These are phyloP conservation scores for Anhinga rufa DNA, from an alignment of 2,113 vertebrate genomes.

Conservation along the genomic window DNA sequence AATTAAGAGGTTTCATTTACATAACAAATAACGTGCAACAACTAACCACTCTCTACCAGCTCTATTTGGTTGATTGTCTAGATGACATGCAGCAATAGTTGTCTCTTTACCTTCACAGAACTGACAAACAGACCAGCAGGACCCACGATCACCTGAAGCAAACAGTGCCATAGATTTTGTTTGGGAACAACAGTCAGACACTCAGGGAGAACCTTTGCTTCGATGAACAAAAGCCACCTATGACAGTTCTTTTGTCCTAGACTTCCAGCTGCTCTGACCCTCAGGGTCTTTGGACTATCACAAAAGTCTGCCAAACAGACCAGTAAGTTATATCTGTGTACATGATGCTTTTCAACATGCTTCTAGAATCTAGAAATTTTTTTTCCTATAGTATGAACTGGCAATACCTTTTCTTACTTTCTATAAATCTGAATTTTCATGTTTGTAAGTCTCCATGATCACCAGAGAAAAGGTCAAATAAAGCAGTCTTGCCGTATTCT, in stretches of 20 bases:
- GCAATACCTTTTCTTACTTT: not conserved
- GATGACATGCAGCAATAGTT: conserved; percentile 80
- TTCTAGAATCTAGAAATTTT: conserved; percentile 66
- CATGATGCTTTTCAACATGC: conserved; percentile 58
- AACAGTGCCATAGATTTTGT: conserved; percentile 67
- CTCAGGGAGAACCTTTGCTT: conserved; percentile 67
- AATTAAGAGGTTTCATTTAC: conserved; percentile 81
- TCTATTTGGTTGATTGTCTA: conserved; percentile 83
- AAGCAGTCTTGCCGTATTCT: conserved; percentile 49
- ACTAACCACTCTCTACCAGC: conserved; percentile 74
- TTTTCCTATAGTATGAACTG: conserved; percentile 16
- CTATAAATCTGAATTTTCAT: not conserved
- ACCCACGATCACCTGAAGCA: conserved; percentile 61
- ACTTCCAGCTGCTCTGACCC: conserved; percentile 73
- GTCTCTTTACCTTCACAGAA: conserved; percentile 68
- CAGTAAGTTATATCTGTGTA: conserved; percentile 57
- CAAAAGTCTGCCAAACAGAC: conserved; percentile 69
- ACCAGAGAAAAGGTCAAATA: conserved; percentile 35
- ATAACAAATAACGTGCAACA: conserved; percentile 79
- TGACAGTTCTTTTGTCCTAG: conserved; percentile 62
- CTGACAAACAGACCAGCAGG: conserved; percentile 75
- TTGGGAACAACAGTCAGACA: conserved; percentile 67
- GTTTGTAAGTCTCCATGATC: not conserved
- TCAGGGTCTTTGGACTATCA: conserved; percentile 64
- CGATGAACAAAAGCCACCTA: conserved; percentile 63